phyloP scores from a whole-genome alignment of 2,113 vertebrate genomes.

The Notiomystis cincta region DNA sequence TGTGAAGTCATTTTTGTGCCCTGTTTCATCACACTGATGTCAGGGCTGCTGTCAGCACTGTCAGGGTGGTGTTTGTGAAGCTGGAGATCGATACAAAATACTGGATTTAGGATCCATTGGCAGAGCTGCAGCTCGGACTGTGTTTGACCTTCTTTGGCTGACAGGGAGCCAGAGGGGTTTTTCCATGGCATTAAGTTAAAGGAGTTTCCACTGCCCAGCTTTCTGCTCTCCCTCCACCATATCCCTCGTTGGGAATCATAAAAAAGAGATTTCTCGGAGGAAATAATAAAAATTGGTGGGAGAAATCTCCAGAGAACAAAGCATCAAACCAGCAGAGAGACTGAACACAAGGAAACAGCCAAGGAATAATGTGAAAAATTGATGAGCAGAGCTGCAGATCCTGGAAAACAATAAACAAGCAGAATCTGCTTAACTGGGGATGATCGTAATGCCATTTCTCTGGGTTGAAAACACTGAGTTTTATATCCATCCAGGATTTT shows the following conservation, averaged over 20 bases:
- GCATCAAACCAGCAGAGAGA: background rate
- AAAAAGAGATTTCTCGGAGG: background rate
- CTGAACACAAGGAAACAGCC: background rate
- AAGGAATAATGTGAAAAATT: conserved; percentile 7
- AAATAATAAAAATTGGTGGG: conserved; percentile 3
- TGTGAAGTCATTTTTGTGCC: background rate
- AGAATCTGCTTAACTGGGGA: background rate
- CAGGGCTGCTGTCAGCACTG: background rate
- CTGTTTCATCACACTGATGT: background rate
- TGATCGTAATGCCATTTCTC: background rate
- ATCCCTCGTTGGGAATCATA: rapidly evolving
- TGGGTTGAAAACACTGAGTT: background rate
- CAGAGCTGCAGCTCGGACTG: background rate
- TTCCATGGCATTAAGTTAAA: conserved; percentile 64
- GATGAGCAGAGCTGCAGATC: conserved; percentile 9
- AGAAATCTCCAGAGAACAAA: background rate
- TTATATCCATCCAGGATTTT: background rate
- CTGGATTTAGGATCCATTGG: conserved; percentile 18
- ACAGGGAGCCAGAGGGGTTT: conserved; percentile 60
- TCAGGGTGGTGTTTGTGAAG: background rate
- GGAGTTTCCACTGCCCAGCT: conserved; percentile 65
- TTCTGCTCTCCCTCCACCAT: background rate
- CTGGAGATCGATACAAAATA: background rate
- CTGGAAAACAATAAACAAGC: background rate
- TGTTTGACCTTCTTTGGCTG: background rate